These are phyloP conservation scores for Anoplolepis gracilipes DNA, from an alignment of 1,140 invertebrate genomes.

Conservation along the genomic window DNA sequence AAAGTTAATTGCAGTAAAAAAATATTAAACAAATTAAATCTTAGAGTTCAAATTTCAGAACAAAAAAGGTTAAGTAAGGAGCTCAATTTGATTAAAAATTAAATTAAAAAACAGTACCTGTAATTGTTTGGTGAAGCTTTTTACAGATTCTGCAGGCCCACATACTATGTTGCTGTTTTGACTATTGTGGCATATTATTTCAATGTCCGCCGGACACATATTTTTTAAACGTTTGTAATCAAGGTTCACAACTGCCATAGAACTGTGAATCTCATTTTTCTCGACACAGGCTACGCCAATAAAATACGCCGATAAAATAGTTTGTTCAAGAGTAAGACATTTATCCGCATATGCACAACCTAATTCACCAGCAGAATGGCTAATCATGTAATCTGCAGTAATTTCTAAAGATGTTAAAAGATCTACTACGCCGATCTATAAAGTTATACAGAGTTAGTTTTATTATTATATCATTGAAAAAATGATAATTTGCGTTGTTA, in stretches of 20 bases:
- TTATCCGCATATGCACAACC: conserved; percentile 95
- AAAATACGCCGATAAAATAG: conserved; percentile 92
- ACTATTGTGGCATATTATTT: conserved; percentile 91
- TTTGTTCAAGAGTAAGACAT: conserved; percentile 92
- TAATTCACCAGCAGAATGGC: conserved; percentile 93
- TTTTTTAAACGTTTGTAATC: conserved; percentile 87
- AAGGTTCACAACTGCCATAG: conserved; percentile 93
- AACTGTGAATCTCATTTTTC: conserved; percentile 90
- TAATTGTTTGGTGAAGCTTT: conserved; percentile 80
- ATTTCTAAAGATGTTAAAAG: conserved; percentile 89
- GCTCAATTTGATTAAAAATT: no score
- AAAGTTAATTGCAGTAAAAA: background rate
- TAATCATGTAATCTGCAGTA: conserved; percentile 91
- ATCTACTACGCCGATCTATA: conserved; percentile 91
- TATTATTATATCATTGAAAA: no score
- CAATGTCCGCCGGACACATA: conserved; percentile 86
- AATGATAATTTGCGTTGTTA: no score
- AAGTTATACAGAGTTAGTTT: conserved; percentile 74
- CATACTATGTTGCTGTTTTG: conserved; percentile 90
- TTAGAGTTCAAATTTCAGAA: background rate
- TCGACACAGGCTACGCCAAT: conserved; percentile 94
- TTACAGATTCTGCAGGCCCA: conserved; percentile 87
- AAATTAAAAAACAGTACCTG: conserved; percentile 77
- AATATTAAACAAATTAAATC: background rate
- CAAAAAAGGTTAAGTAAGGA: no score